phyloP scores from a whole-genome alignment of 2,113 vertebrate species.

The Lasiurus cinereus region DNA sequence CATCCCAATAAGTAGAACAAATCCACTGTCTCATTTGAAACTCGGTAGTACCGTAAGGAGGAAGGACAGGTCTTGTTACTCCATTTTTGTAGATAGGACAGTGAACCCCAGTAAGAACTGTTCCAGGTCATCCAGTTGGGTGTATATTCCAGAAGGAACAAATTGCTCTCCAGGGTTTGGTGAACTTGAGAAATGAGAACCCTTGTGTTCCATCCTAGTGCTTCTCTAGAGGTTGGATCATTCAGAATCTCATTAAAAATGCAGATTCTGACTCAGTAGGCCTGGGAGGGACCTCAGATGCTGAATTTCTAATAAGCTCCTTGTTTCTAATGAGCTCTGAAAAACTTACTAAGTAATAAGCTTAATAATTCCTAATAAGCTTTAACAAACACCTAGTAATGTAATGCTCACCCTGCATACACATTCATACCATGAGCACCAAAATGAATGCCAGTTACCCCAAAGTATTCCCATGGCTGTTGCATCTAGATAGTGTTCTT shows the following conservation, averaged over 20 bases:
- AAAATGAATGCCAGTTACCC: background rate
- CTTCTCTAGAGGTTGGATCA: background rate
- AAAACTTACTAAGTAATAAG: background rate
- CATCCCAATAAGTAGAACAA: background rate
- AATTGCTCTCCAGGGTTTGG: background rate
- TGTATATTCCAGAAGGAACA: background rate
- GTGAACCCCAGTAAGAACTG: background rate
- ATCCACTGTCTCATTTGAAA: background rate
- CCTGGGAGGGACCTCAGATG: background rate
- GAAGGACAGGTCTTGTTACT: background rate
- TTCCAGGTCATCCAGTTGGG: background rate
- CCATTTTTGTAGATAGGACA: background rate
- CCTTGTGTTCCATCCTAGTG: background rate
- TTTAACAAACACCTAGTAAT: background rate
- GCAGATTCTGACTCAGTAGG: background rate
- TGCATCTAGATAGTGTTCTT: background rate
- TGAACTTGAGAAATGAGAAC: background rate
- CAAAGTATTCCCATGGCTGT: background rate
- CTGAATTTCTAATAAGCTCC: background rate
- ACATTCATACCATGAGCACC: too few relatives aligned
- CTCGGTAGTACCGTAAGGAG: background rate
- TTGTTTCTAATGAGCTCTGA: background rate
- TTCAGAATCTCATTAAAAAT: background rate
- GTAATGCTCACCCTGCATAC: background rate
- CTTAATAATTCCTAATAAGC: background rate